phyloP scores from a whole-genome alignment of 2,797 vertebrate genomes.

The Pogoniulus pusillus region DNA sequence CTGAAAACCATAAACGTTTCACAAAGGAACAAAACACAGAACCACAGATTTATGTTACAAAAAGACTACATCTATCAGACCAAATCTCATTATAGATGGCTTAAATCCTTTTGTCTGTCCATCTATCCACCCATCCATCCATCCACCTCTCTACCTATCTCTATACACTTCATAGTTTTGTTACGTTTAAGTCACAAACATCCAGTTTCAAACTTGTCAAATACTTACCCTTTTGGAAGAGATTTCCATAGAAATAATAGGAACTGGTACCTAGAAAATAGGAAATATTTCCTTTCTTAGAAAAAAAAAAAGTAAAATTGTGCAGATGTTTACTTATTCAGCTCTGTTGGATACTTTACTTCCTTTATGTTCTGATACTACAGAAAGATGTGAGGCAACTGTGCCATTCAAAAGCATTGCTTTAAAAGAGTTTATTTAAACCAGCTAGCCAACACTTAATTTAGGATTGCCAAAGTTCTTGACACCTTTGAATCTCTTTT shows the following conservation, averaged over 20 bases:
- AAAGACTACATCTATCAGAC: background rate
- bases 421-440: slow-evolving; percentile 24
- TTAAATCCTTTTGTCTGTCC: background rate
- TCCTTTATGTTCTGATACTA: background rate
- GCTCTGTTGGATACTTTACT: background rate
- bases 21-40: background rate
- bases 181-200: background rate
- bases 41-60: background rate
- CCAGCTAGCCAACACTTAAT: slow-evolving; percentile 1
- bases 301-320: background rate
- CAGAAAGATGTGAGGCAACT: background rate
- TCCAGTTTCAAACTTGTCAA: background rate
- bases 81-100: background rate
- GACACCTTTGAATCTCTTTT: slow-evolving; percentile 18
- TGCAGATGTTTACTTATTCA: background rate
- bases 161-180: background rate
- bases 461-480: slow-evolving; percentile 29
- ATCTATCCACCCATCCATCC: too few species aligned
- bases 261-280: slow-evolving; percentile 82
- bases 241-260: slow-evolving; percentile 91
- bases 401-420: background rate
- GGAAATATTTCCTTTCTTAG: background rate
- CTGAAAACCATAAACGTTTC: background rate
- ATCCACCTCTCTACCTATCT: background rate
- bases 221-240: slow-evolving; percentile 92